phyloP scores from a whole-genome alignment of 2,888 invertebrate genomes.

The Bedellia somnulentella region DNA sequence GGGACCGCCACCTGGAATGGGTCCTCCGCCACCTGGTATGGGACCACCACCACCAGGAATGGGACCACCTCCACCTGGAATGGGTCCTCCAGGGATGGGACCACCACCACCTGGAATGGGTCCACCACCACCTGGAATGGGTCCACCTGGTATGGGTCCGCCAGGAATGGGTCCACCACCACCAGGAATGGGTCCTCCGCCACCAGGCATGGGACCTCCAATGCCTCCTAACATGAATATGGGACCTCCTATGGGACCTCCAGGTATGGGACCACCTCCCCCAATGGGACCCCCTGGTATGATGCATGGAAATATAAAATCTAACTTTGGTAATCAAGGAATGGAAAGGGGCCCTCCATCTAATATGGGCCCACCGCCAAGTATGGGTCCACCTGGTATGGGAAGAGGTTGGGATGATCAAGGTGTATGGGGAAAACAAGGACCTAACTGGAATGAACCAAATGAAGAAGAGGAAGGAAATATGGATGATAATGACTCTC shows the following conservation, averaged over 20 bases:
- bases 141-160: conserved; percentile 9
- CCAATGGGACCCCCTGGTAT: conserved; percentile 23
- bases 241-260: conserved; percentile 16
- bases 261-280: conserved; percentile 23
- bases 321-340: conserved; percentile 23
- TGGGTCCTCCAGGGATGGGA: conserved; percentile 14
- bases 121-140: conserved; percentile 7
- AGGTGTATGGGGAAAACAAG: conserved; percentile 27
- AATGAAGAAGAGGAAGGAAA: conserved; percentile 24
- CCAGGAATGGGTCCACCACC: conserved; percentile 4
- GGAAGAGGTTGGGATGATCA: conserved; percentile 15
- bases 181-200: conserved; percentile 9
- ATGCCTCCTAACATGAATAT: conserved; percentile 11
- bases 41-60: conserved; percentile 14
- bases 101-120: conserved; percentile 16
- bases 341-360: conserved; percentile 43
- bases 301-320: conserved; percentile 30
- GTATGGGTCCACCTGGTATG: conserved; percentile 34
- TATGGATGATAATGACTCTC: conserved; percentile 20
- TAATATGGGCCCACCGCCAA: conserved; percentile 44
- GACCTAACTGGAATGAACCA: conserved; percentile 18
- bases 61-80: conserved; percentile 7
- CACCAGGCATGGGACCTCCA: conserved; percentile 16
- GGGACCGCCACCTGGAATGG: conserved; percentile 15
- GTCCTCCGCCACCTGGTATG: conserved; percentile 14